These are phyloP conservation scores for Siniperca knerii DNA, from an alignment of 2,113 vertebrate species.

Conservation along the genomic window DNA sequence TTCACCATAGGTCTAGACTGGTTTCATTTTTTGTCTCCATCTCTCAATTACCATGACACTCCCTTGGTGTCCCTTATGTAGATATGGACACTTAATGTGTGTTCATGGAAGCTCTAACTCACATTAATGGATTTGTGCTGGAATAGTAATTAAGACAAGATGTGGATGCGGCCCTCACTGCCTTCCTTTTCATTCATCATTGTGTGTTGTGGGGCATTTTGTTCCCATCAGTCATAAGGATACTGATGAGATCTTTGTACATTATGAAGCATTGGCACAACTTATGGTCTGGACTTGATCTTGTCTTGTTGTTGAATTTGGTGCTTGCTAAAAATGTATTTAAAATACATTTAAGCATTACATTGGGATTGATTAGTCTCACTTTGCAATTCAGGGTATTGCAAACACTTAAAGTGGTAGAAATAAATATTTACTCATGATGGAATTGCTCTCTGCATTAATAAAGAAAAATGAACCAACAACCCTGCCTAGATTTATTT, in stretches of 20 bases:
- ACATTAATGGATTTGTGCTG: conserved; percentile 53
- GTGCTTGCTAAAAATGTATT: conserved; percentile 37
- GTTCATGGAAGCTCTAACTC: conserved; percentile 28
- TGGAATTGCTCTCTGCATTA: conserved; percentile 17
- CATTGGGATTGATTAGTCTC: conserved; percentile 45
- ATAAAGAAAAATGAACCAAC: conserved; percentile 15
- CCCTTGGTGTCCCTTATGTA: conserved; percentile 29
- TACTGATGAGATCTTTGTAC: conserved; percentile 34
- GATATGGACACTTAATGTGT: conserved; percentile 20
- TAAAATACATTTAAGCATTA: conserved; percentile 50
- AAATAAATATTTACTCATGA: conserved; percentile 21
- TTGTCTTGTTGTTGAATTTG: conserved; percentile 36
- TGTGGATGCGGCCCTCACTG: conserved; percentile 42
- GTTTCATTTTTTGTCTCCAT: conserved; percentile 40
- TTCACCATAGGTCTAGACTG: conserved; percentile 59
- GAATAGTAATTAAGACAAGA: conserved; percentile 53
- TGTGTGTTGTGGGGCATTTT: conserved; percentile 36
- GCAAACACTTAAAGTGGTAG: conserved; percentile 29
- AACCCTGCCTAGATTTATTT: conserved; percentile 8
- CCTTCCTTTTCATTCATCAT: conserved; percentile 49
- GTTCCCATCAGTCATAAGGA: conserved; percentile 25
- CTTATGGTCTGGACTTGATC: conserved; percentile 24
- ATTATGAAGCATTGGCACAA: conserved; percentile 29
- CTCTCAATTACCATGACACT: conserved; percentile 48
- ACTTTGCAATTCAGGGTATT: conserved; percentile 31